phyloP scores from a whole-genome alignment of 2,797 vertebrate genomes.

The Tragelaphus oryx region DNA sequence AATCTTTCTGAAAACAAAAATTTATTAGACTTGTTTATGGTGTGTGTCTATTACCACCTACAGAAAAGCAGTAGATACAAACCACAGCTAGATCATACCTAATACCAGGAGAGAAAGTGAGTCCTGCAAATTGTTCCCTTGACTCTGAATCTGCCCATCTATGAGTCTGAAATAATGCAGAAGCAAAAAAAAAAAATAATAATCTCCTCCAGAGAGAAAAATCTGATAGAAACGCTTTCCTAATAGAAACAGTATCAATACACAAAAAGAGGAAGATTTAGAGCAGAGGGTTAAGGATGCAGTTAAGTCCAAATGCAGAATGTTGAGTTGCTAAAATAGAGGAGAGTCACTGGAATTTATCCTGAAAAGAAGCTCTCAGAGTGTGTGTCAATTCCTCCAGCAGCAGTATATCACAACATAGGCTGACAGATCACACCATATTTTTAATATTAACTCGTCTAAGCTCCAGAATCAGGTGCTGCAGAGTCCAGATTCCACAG shows the following conservation, averaged over 20 bases:
- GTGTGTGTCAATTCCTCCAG: slow-evolving; percentile 67
- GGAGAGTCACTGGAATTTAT: slow-evolving; percentile 61
- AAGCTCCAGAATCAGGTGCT: slow-evolving; percentile 68
- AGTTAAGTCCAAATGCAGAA: slow-evolving; percentile 41
- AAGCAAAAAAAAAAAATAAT: slow-evolving; percentile 35
- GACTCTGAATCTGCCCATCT: slow-evolving; percentile 72
- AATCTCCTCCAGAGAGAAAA: background rate
- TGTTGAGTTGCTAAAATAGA: slow-evolving; percentile 60
- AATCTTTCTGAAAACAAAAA: background rate
- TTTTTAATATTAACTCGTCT: slow-evolving; percentile 72
- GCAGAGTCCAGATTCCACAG: slow-evolving; percentile 56
- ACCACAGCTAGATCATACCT: background rate
- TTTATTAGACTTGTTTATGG: background rate
- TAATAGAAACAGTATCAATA: slow-evolving; percentile 32
- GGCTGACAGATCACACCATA: slow-evolving; percentile 60
- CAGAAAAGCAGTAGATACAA: background rate
- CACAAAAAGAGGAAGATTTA: slow-evolving; percentile 8
- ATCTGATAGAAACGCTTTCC: slow-evolving; percentile 53
- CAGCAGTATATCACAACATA: slow-evolving; percentile 68
- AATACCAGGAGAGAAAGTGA: slow-evolving; percentile 52
- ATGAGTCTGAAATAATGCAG: slow-evolving; percentile 58
- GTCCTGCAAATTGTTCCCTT: slow-evolving; percentile 68
- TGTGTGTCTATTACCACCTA: background rate
- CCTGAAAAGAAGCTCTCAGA: slow-evolving; percentile 72
- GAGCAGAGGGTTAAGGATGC: background rate